Evolutionary conservation across 1,140 invertebrate species (phyloP), one percentile per base, ranked within the genome.

Genomic region (Trachymyrmex cornetzi): DNA sequence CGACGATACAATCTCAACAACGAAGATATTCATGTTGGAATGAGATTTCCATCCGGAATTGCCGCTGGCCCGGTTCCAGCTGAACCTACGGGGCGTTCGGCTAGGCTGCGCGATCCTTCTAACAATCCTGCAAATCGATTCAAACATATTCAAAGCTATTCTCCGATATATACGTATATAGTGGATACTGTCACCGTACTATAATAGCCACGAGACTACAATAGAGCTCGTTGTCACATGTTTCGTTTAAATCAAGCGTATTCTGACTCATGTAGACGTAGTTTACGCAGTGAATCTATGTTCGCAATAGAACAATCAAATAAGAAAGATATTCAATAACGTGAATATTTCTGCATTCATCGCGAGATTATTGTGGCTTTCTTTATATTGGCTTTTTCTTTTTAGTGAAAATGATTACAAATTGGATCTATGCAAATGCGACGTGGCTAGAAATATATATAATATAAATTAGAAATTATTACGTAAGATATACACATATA

Each of bases 71-170:
- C 80, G 82, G 38, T 90, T 92, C 91, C 92, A 94, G 89, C 77
- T 82, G 88, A 88, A 90, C 38, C 74, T 85, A 82, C 79, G 14
- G 34, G 34, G 6, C 34, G 34, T 0, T 3, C 48, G 55, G 38
- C 34, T 27, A 48, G 50, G 79, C 61, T 59, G 77, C 71, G 61
- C 69, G 44, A 80, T 67, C 30, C 71, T 88, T 89, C 91, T 81
- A 81, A 86, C 86, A 85, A 85, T 89, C 84, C 90, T 84, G 81
- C 90, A 92, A 94, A 94, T 94, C 90, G 89, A 94, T 94, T 94
- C 92, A 94, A 95, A 95, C 91, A 82, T 92, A 94, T 94, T 94
- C 93, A 92, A 93, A 94, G 89, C 90, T 92, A 93, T 94, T 94
- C 91, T 82, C 87, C 88, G 90, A 93, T 93, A 87, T 80, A 89